phyloP scores from a whole-genome alignment of 2,113 vertebrate genomes.

The Ageneiosus marmoratus region DNA sequence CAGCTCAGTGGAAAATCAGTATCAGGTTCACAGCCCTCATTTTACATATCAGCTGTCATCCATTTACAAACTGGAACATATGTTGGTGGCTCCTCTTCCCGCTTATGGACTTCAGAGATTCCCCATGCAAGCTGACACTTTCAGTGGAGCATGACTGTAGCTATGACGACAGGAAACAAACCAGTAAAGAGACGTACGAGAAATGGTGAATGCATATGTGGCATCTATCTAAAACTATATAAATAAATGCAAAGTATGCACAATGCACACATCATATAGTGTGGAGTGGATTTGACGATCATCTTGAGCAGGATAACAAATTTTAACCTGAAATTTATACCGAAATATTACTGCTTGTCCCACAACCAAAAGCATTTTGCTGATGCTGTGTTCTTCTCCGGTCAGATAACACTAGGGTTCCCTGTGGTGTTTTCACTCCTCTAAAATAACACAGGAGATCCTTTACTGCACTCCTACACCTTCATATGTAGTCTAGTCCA shows the following conservation, averaged over 20 bases:
- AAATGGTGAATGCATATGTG: neutral
- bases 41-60: slow-evolving; percentile 53
- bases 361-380: slow-evolving; percentile 35
- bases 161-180: slow-evolving; percentile 24
- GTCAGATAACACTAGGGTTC: slow-evolving; percentile 24
- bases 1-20: slow-evolving; percentile 55
- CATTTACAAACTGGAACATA: slow-evolving; percentile 41
- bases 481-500: neutral
- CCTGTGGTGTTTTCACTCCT: slow-evolving; percentile 34
- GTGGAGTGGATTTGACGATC: neutral
- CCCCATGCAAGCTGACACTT: slow-evolving; percentile 22
- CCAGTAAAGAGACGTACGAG: neutral
- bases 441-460: slow-evolving; percentile 23
- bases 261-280: neutral
- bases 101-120: slow-evolving; percentile 43
- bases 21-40: slow-evolving; percentile 25
- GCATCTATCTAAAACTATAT: neutral
- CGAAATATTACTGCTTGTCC: neutral
- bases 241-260: neutral
- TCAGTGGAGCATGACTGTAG: neutral
- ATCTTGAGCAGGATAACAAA: neutral
- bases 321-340: neutral
- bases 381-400: slow-evolving; percentile 10
- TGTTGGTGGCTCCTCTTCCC: slow-evolving; percentile 24
- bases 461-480: neutral